These are phyloP conservation scores for Podarcis lilfordi DNA, from an alignment of 2,797 vertebrate genomes.

Conservation along the genomic window DNA sequence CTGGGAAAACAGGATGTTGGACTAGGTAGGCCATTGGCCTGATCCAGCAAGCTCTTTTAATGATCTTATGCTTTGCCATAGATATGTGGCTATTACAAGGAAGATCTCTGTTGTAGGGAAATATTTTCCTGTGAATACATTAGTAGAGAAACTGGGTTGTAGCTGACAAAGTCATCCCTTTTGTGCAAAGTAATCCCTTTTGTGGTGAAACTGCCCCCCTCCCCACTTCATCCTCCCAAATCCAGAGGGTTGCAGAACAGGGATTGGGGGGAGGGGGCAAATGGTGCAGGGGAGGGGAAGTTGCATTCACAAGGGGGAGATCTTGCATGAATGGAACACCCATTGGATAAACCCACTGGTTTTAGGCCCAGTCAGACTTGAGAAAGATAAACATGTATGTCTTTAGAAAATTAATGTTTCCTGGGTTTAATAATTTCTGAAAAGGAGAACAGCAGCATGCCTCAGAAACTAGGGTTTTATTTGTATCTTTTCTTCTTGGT, in stretches of 20 bases:
- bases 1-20: too few relatives aligned
- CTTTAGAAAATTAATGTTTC: background rate
- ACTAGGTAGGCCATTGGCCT: too few relatives aligned
- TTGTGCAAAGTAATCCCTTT: too few relatives aligned
- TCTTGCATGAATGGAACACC: too few relatives aligned
- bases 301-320: too few relatives aligned
- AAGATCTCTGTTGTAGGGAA: background rate
- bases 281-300: too few relatives aligned
- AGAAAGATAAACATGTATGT: background rate
- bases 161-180: too few relatives aligned
- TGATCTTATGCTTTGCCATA: background rate
- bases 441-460: background rate
- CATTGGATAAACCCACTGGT: background rate
- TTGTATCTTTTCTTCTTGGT: background rate
- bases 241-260: too few relatives aligned
- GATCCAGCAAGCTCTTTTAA: too few relatives aligned
- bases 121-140: background rate
- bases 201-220: too few relatives aligned
- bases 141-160: background rate
- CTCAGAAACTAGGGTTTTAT: conserved; percentile 15
- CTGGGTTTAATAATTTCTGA: background rate
- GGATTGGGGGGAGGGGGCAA: too few relatives aligned
- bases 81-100: background rate
- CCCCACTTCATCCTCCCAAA: too few relatives aligned
- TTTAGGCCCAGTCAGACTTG: background rate